phyloP scores from a whole-genome alignment of 2,797 vertebrate genomes.

The Sus cebifrons region DNA sequence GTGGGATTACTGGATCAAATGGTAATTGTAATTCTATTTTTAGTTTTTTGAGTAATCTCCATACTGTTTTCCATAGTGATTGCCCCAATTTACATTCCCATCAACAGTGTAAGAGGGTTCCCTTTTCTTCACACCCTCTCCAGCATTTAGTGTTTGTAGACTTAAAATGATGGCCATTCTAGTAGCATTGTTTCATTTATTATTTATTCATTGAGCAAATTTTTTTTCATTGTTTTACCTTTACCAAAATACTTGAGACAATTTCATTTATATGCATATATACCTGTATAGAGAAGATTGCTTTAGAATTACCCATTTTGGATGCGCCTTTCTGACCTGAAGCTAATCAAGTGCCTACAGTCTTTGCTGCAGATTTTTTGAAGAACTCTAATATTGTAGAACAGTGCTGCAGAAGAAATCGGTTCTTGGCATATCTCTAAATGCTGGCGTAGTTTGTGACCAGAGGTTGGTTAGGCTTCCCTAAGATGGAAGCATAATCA shows the following conservation, averaged over 20 bases:
- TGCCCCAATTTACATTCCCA: too few species aligned
- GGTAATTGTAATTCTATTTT: too few species aligned
- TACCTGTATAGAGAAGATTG: not conserved
- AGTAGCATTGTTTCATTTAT: not conserved
- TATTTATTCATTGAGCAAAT: not conserved
- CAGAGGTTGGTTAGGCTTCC: not conserved
- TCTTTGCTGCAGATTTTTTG: not conserved
- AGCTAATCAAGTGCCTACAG: not conserved
- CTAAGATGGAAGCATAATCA: not conserved
- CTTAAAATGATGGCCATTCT: too few species aligned
- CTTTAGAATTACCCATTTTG: not conserved
- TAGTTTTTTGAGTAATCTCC: too few species aligned
- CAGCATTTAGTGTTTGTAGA: too few species aligned
- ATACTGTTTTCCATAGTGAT: too few species aligned
- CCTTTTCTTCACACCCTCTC: too few species aligned
- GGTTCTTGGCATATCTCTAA: not conserved
- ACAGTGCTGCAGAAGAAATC: not conserved
- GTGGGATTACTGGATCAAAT: too few species aligned
- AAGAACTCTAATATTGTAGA: not conserved
- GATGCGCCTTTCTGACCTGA: constrained; percentile 6
- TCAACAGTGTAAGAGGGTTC: too few species aligned
- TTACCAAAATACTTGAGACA: not conserved
- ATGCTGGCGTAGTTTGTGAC: not conserved
- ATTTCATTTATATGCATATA: not conserved
- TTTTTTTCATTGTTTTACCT: constrained; percentile 28